These are phyloP conservation scores for Lithobates pipiens DNA, from an alignment of 2,797 vertebrate species.

Conservation along the genomic window DNA sequence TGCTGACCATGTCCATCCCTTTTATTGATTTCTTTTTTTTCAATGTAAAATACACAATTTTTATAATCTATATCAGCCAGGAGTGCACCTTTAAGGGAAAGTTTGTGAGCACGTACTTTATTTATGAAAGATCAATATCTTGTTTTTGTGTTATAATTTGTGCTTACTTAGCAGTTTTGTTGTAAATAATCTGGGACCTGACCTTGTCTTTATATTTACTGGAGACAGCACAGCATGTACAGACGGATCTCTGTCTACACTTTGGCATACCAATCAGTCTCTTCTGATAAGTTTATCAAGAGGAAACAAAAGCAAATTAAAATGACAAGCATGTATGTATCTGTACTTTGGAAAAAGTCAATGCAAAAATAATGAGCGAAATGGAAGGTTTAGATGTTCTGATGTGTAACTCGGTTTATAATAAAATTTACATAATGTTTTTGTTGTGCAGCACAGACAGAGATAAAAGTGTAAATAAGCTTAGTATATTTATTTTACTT, in stretches of 20 bases:
- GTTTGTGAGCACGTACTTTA: not conserved
- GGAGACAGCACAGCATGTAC: not conserved
- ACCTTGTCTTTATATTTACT: conserved; percentile 13
- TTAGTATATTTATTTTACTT: no score
- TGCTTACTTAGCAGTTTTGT: conserved; percentile 35
- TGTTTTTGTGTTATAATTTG: conserved; percentile 18
- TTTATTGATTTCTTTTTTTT: no score
- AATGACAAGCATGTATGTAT: conserved; percentile 6
- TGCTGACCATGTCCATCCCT: no score
- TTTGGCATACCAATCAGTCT: conserved; percentile 16
- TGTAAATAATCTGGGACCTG: not conserved
- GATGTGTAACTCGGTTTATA: not conserved
- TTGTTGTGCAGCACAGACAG: no score
- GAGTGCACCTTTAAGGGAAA: not conserved
- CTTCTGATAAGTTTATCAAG: conserved; percentile 1
- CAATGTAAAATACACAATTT: no score
- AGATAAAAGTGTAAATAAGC: no score
- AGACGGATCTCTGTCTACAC: conserved; percentile 8
- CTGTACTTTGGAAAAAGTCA: not conserved
- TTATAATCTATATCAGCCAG: not conserved
- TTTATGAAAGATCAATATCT: conserved; percentile 25
- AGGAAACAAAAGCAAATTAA: conserved; percentile 1
- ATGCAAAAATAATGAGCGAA: not conserved
- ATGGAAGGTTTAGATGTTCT: not conserved
- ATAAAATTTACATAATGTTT: no score